Evolutionary conservation across 2,888 invertebrate species (phyloP).

Genomic region (Maniola hyperantus): DNA sequence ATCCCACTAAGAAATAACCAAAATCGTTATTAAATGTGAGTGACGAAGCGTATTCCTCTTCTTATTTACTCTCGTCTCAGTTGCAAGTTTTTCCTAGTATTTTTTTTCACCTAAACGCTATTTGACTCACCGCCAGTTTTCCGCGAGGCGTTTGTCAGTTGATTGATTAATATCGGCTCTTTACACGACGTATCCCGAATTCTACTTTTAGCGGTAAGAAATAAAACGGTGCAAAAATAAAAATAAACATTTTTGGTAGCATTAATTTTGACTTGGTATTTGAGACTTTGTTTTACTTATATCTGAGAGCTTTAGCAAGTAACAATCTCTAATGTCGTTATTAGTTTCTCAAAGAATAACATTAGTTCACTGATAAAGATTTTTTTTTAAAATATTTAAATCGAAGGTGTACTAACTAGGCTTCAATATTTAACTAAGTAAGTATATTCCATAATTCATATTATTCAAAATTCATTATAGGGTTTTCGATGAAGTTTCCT

Average conservation of each 20-base stretch:
- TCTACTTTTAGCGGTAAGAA: constrained; percentile 1
- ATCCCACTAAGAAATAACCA: background rate
- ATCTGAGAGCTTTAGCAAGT: too few species aligned
- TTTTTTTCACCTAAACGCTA: constrained; percentile 26
- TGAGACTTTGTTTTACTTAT: too few species aligned
- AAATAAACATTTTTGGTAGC: background rate
- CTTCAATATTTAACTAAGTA: too few species aligned
- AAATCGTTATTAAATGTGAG: constrained; percentile 11
- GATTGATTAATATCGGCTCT: constrained; percentile 36
- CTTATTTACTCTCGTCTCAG: constrained; percentile 1
- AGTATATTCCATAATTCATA: too few species aligned
- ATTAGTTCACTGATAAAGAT: too few species aligned
- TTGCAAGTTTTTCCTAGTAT: constrained; percentile 11
- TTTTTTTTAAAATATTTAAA: too few species aligned
- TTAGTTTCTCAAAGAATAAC: too few species aligned
- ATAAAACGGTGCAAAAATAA: constrained; percentile 7
- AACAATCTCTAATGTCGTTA: too few species aligned
- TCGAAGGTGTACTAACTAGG: too few species aligned
- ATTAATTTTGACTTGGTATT: too few species aligned
- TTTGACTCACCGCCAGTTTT: constrained; percentile 34
- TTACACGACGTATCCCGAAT: constrained; percentile 15
- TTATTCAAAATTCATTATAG: too few species aligned
- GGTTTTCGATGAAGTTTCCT: too few species aligned
- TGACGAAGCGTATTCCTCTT: constrained; percentile 10
- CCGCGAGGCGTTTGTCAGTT: constrained; percentile 28